Evolutionary conservation across 1,140 invertebrate genomes (phyloP), one percentile per base, ranked within the genome.

Genomic region (Nephila pilipes): DNA sequence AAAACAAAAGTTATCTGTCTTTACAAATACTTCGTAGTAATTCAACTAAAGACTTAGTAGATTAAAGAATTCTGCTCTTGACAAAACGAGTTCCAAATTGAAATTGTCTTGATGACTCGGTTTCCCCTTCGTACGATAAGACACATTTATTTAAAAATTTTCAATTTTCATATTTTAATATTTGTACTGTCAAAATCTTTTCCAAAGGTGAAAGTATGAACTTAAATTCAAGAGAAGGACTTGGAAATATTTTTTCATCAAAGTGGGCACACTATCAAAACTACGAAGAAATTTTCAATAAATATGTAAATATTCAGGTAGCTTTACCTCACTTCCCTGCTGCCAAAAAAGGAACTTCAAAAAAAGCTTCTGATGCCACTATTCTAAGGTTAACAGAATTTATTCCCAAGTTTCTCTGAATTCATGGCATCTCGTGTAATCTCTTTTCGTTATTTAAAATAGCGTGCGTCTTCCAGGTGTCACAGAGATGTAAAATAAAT

Each of bases 281-380:
- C 65, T 25, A 20, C 16, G 65, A 20, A 75, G 32, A 75, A 75
- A 75, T 75, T 75, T 75, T 75, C 65, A 75, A 75, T 75, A 75
- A 75, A 75, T 75, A 75, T 75, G 65, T 75, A 75, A 75, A 75
- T 75, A 12, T 4, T 16, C 8, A 75, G 29, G 29, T 29, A 18
- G 65, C 25, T 75, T 75, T 75, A 75, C 65, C 18, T 75, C 29
- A 32, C 65, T 5, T 75, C 29, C 65, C 10, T 16, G 25, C 29
- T 18, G 25, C 14, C 16, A 36, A 75, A 65, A 75, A 18, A 36
- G 29, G 29, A 12, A 75, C 32, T 32, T 75, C 1, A 32, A 75
- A 75, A 69, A 75, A 69, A 32, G 65, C 65, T 2, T 32, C 65
- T 75, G 65, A 75, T 75, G 16, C 29, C 65, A 32, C 65, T 32